These are phyloP conservation scores for Gymnothorax javanicus DNA, from an alignment of 2,797 vertebrate genomes.

Conservation along the genomic window DNA sequence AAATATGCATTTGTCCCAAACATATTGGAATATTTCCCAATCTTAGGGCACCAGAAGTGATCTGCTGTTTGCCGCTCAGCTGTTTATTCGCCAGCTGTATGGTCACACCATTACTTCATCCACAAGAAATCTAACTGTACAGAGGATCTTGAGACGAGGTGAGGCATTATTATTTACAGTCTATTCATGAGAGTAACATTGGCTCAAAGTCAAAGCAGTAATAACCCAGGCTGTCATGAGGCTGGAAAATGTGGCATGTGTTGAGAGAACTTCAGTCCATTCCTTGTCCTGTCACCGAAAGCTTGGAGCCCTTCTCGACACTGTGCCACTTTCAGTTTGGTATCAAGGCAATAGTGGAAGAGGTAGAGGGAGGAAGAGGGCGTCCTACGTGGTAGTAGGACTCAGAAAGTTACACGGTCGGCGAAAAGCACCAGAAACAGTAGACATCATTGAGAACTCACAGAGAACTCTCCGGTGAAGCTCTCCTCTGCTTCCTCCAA, in stretches of 20 bases:
- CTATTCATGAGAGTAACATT: no score
- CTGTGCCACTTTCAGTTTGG: neutral
- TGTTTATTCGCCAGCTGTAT: no score
- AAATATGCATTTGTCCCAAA: no score
- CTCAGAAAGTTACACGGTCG: neutral
- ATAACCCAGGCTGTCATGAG: no score
- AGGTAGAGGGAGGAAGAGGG: neutral
- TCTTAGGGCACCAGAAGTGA: no score
- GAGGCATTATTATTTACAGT: no score
- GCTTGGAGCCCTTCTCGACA: neutral
- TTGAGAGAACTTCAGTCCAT: neutral
- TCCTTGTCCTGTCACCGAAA: neutral
- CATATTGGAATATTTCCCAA: no score
- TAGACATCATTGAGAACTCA: conserved; percentile 56
- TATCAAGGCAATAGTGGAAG: conserved; percentile 16
- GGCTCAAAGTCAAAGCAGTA: no score
- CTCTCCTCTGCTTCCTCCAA: conserved; percentile 61
- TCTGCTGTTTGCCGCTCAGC: no score
- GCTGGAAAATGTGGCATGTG: neutral
- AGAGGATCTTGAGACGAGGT: no score
- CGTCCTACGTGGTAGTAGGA: neutral
- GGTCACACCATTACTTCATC: no score
- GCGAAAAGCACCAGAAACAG: neutral
- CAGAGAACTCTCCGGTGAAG: conserved; percentile 71
- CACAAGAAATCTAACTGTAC: no score